These are phyloP conservation scores for Perca schrenkii DNA, from an alignment of 2,113 vertebrate genomes.

Conservation along the genomic window DNA sequence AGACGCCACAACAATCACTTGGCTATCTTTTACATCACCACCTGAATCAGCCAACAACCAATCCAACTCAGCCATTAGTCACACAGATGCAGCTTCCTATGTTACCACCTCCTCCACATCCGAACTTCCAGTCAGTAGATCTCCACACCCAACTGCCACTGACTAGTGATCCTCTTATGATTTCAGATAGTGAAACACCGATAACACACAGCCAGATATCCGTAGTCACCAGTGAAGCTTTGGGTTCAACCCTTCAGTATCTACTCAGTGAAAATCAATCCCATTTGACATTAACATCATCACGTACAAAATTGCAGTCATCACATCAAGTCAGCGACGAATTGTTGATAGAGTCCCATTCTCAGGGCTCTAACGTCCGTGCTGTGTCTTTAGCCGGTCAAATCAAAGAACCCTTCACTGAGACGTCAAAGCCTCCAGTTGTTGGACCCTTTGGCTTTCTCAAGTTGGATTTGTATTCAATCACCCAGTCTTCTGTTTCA, in stretches of 20 bases:
- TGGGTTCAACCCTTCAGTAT: constrained; percentile 6
- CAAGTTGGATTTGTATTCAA: constrained; percentile 11
- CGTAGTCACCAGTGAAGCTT: not conserved
- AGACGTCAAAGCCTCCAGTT: not conserved
- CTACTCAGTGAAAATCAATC: not conserved
- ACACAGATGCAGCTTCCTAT: constrained; percentile 69
- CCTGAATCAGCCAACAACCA: constrained; percentile 26
- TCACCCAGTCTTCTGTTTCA: not conserved
- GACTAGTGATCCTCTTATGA: constrained; percentile 5
- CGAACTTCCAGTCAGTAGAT: constrained; percentile 32
- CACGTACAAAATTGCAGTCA: not conserved
- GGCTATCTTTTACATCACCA: constrained; percentile 17
- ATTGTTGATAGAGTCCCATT: not conserved
- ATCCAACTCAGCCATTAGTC: constrained; percentile 29
- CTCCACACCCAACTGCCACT: constrained; percentile 5
- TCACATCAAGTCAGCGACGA: not conserved
- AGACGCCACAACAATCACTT: not conserved
- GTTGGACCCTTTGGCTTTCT: not conserved
- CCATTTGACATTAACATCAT: constrained; percentile 7
- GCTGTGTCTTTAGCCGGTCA: constrained; percentile 1
- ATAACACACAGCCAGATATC: constrained; percentile 1
- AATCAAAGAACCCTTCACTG: not conserved
- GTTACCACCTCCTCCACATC: constrained; percentile 54
- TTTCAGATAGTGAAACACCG: constrained; percentile 19
- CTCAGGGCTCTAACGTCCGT: not conserved